Conservation (phyloP, 2,888 invertebrate genomes). For the Nomada fabriciana region DNA sequence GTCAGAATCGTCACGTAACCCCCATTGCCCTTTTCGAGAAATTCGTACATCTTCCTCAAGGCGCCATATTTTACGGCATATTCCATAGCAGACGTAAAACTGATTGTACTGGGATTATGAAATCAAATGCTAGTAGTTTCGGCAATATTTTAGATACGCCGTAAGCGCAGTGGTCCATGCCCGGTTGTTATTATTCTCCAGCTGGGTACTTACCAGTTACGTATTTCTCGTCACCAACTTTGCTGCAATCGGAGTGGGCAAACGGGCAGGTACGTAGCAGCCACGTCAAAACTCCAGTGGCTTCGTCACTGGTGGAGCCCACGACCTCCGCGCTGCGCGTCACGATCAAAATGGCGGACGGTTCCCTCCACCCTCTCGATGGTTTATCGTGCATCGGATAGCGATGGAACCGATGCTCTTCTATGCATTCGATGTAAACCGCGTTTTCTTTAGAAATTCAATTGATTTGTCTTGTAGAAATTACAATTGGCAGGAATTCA, state of each 20-base stretch:
- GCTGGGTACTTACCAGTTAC: constrained; percentile 95
- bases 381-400: constrained; percentile 44
- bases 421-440: constrained; percentile 10
- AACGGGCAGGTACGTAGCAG: constrained; percentile 96
- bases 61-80: constrained; percentile 79
- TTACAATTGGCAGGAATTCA: background rate
- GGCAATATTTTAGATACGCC: constrained; percentile 65
- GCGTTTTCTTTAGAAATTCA: constrained; percentile 9
- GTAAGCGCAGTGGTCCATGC: constrained; percentile 84
- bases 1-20: constrained; percentile 65
- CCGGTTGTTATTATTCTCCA: constrained; percentile 87
- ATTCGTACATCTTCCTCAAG: constrained; percentile 80
- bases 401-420: constrained; percentile 39
- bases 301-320: constrained; percentile 92
- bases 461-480: background rate
- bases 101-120: constrained; percentile 51
- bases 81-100: constrained; percentile 71
- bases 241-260: constrained; percentile 97
- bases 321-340: constrained; percentile 91
- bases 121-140: constrained; percentile 64
- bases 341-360: constrained; percentile 90
- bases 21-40: constrained; percentile 82
- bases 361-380: constrained; percentile 48
- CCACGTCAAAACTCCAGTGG: constrained; percentile 95
- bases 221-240: constrained; percentile 97